Base-by-base conservation (phyloP, 2,113 vertebrate species). In the Cervus canadensis region DNA sequence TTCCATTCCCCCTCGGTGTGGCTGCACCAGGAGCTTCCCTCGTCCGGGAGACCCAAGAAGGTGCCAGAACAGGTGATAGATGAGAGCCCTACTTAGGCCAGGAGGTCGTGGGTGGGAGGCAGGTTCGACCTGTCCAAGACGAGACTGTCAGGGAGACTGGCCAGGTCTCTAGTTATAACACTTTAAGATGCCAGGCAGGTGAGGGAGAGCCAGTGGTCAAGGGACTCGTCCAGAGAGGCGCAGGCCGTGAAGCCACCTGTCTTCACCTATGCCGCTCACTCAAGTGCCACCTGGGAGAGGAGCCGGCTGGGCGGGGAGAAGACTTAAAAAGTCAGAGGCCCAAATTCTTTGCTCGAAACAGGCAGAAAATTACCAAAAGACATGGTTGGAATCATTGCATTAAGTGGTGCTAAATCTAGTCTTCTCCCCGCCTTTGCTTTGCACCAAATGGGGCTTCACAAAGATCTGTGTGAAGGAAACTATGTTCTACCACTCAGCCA, bases 221-320 rank as follows among this genome's bases (percentile, higher is more conserved):
- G 45, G 30, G 84, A 19, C 50, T 4, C 5, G 11, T 25, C 64
- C 21, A 8, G 52, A 7, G n/a, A 79, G 54, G 40, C 6, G 25
- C 40, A 16, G 48, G n/a, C 6, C 1, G n/a, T 43, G 13, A 1
- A 4, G 48, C 6, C 11, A 2, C 33, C 36, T 12, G 33, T 26
- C 25, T 2, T 1, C 4, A 0, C 43, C 21, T 3, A 0, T 19
- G 7, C 21, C 0, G 0, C 14, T 56, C 28, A 14, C 81, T 87
- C 45, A 4, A 0, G 16, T 2, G 3, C 67, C 33, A 0, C 52
- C 33, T 16, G 6, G 0, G 33, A 19, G 33, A 6, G 79, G 50
- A 30, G 19, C 56, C 3, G 3, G 57, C 50, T 48, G 64, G 48
- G 64, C 43, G 15, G 82, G 33, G 3, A 7, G n/a, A 52, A 59